Base-by-base conservation (phyloP, 2,797 vertebrate species). In the Simalia tracyae region DNA sequence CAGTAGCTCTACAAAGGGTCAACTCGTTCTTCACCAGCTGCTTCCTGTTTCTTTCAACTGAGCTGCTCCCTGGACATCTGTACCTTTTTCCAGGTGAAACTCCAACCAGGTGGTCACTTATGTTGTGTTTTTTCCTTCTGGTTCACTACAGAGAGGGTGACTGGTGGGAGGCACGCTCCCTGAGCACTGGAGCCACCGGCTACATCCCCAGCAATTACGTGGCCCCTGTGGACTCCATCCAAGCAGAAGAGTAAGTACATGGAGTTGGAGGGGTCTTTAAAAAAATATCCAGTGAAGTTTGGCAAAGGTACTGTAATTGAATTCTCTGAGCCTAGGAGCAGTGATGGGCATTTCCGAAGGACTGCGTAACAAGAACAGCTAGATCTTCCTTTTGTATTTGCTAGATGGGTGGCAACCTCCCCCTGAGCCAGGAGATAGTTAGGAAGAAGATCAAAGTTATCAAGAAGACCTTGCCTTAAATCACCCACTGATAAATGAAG, bases 191-290 rank as follows among this genome's bases (percentile, higher is more conserved):
- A n/a, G 95, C 96, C 31, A 98, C 98, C 0, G 99, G 99, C 90
- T 99, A 98, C 97, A 98, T 99, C 96, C 99, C 99, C 94, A 99
- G 99, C 97, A 99, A 99, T 97, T 99, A 99, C 0, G 99, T 99
- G 93, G 99, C 99, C 85, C 99, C 99, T 1, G 98, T 98, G 89
- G 98, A 99, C 96, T 99, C 99, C 31, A 99, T 99, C 97, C 99
- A 99, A 96, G 99, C 99, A 4, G 99, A 99, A 96, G 99, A 99
- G 99, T 99, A 95, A 99, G 99, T 97, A 86, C 10, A 3, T 36
- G 0, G 2, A 8, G 6, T 4, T 42, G n/a, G 24, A 28, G 3
- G 15, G 1, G 0, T 19, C 10, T 22, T 12, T 28, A 60, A 28
- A 54, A 26, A 24, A 24, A 42, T 42, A 42, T 31, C 46, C 9